phyloP scores from a whole-genome alignment of 2,888 invertebrate species.

The Agrotis puta region DNA sequence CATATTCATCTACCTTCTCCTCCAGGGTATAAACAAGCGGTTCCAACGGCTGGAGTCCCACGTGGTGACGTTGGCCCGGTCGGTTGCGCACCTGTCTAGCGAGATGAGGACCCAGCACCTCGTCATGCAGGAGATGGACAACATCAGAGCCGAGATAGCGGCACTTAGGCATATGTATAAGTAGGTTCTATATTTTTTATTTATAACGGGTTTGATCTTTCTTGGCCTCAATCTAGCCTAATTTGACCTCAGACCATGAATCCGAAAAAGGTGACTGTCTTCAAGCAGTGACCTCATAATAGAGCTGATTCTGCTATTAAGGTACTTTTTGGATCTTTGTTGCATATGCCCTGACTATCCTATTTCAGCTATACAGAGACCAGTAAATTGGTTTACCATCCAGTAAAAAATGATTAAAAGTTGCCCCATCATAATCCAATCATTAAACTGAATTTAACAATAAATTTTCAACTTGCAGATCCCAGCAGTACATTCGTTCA shows the following conservation, averaged over 20 bases:
- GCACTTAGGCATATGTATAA: conserved; percentile 93
- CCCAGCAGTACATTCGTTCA: conserved; percentile 92
- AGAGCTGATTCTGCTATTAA: no score
- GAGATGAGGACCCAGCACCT: conserved; percentile 97
- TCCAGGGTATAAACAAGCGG: conserved; percentile 95
- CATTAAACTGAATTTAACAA: conserved; percentile 39
- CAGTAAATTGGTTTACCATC: no score
- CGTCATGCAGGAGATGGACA: conserved; percentile 97
- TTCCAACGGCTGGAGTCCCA: conserved; percentile 97
- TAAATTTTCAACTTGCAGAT: conserved; percentile 78
- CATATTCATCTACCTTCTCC: not conserved
- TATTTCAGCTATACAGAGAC: no score
- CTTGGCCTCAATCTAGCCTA: no score
- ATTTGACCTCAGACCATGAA: no score
- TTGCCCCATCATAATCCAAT: no score
- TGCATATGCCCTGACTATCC: no score
- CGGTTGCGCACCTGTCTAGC: conserved; percentile 97
- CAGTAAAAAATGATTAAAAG: no score
- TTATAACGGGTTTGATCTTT: no score
- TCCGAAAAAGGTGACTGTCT: no score
- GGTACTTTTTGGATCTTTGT: no score
- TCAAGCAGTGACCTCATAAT: no score
- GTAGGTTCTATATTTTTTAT: conserved; percentile 63
- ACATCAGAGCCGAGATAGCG: conserved; percentile 95
- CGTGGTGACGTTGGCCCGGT: conserved; percentile 97